Percentiles rank a stretch among this genome's conserved stretches.
Conservation (phyloP, 2,888 invertebrate species). For the Psococerastis gibbosa region DNA sequence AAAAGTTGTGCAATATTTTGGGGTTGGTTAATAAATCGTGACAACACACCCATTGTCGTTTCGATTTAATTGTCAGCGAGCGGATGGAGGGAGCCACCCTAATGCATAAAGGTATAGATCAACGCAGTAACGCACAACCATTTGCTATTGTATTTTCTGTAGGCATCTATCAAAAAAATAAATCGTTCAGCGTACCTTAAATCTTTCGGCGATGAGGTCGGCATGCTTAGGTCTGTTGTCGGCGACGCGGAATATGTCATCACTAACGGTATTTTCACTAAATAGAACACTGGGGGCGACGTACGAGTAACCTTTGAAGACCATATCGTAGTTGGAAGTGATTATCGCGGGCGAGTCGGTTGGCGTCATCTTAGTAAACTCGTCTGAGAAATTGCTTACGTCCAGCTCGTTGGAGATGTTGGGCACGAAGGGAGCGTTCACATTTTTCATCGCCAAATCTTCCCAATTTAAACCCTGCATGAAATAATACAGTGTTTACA, state of each 20-base stretch:
- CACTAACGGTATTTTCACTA: conserved; percentile 55
- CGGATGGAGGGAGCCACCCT: too few relatives aligned
- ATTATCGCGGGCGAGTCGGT: conserved; percentile 82
- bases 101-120: too few relatives aligned
- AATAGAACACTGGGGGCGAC: conserved; percentile 83
- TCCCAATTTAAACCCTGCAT: conserved; percentile 68
- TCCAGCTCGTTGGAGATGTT: conserved; percentile 66
- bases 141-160: too few relatives aligned
- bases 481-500: too few relatives aligned
- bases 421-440: conserved; percentile 83
- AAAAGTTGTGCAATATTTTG: too few relatives aligned
- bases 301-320: conserved; percentile 91
- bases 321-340: conserved; percentile 65
- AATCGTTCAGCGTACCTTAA: conserved; percentile 28
- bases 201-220: conserved; percentile 34
- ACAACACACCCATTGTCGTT: too few relatives aligned
- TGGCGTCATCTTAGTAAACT: conserved; percentile 84
- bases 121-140: too few relatives aligned
- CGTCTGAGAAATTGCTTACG: conserved; percentile 90
- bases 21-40: too few relatives aligned
- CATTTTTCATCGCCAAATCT: conserved; percentile 52
- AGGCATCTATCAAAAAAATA: too few relatives aligned
- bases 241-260: conserved; percentile 38
- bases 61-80: too few relatives aligned
- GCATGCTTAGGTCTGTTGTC: conserved; percentile 32